Evolutionary conservation across 2,113 vertebrate species (phyloP), one percentile per base, ranked within the genome.

Genomic region (Centropus unirufus): DNA sequence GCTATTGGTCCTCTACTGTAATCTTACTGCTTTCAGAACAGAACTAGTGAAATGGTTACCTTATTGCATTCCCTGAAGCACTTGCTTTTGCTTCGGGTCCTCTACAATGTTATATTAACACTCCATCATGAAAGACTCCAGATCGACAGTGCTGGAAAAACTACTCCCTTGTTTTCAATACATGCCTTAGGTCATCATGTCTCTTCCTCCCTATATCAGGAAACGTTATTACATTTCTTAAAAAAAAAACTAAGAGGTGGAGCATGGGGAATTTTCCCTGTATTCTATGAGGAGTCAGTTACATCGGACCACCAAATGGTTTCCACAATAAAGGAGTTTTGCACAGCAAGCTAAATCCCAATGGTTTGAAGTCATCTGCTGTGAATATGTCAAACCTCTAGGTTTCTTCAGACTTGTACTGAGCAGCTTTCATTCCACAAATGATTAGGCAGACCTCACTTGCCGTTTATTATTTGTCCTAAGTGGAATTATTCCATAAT

Each of bases 21-120:
- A 78, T 87, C 89, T 88, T 77, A 89, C 73, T 80, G 68, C 74
- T 63, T 87, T 97, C 92, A 92, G 75, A 94, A 85, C 40, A 92
- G 87, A 96, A 83, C 34, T 84, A 73, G 73, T 83, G 67, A 85
- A 89, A 89, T 23, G 10, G 54, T 96, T 97, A 87, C 83, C 63
- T 57, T 93, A 92, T 32, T 76, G 32, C 77, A 83, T 83, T 73
- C 83, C 85, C 83, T 87, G 32, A 93, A 82, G 90, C 90, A 81
- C 62, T 68, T 95, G 84, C 34, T 92, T 95, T 92, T 92, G 83
- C 62, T 95, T 89, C 83, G 95, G 80, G 63, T 92, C 91, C 95
- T 76, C 76, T 39, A 89, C 81, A 89, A 51, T 47, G 58, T 62
- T 95, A 89, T 77, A 95, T 88, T 91, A 95, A 86, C 76, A 67